Base-by-base conservation (phyloP, 2,797 vertebrate genomes). In the Pseudochaenichthys georgianus region DNA sequence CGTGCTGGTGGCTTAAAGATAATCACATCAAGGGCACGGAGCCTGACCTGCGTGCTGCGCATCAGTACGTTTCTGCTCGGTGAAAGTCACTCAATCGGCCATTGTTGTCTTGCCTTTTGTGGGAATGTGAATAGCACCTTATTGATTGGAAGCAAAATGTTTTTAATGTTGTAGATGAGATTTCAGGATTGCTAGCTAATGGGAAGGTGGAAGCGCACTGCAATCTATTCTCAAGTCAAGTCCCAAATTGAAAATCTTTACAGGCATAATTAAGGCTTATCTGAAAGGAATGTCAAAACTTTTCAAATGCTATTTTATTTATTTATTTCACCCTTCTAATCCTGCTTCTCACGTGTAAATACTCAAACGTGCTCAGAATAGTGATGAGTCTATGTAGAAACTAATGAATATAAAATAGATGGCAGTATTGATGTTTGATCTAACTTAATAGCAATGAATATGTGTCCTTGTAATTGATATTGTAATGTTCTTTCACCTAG, bases 151-250 rank as follows among this genome's bases (percentile, higher is more conserved):
- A 89, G 91, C 90, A 93, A 95, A 95, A 95, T 94, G 92, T 95
- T 95, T 96, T 95, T 95, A 95, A 95, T 95, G 94, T 95, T 95
- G 93, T 92, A 95, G 94, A 95, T 96, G 94, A 95, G 95, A 94
- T 95, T 95, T 94, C 92, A 85, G 93, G 94, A 95, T 95, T 94
- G 92, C 86, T 67, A 83, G 84, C 90, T 95, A 95, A 95, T 94
- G 92, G 94, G 91, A 89, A 95, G 93, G 92, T 93, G 87, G 93
- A 92, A 90, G 85, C 89, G 85, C 69, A 13, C 90, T 91, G 88
- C 94, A 95, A 95, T 96, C 93, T 94, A 93, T 95, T 95, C 89
- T 93, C 88, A 92, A 93, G 94, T 93, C 90, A 87, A 92, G 91
- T 84, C 84, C 85, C 87, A 95, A 95, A 95, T 95, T 94, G 94